Conservation (phyloP, 2,113 vertebrate genomes). For the Pogonocichla stellata region DNA sequence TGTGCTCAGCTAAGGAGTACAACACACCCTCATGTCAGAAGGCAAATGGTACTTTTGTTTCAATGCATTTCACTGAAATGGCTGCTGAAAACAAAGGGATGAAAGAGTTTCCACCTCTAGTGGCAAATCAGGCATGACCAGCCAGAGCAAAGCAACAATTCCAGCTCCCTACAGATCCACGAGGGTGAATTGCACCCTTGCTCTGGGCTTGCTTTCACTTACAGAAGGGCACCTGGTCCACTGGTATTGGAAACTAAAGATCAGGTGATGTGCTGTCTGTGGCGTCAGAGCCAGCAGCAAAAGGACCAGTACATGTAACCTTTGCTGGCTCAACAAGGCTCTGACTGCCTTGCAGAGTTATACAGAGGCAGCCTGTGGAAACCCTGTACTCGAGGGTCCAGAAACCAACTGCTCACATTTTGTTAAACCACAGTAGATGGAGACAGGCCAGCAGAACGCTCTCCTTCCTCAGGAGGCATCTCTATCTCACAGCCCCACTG, state of each 20-base stretch:
- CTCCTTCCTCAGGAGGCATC: background rate
- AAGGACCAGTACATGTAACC: background rate
- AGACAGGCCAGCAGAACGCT: background rate
- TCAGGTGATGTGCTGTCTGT: fast-evolving
- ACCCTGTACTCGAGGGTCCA: background rate
- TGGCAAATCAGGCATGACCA: background rate
- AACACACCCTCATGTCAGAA: background rate
- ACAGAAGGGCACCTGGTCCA: background rate
- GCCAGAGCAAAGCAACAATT: background rate
- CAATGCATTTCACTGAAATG: background rate
- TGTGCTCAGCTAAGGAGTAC: background rate
- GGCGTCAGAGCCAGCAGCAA: background rate
- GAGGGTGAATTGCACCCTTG: background rate
- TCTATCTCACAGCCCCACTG: background rate
- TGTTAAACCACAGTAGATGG: background rate
- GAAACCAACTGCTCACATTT: background rate
- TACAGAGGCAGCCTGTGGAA: background rate
- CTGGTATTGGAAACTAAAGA: background rate
- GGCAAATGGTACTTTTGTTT: background rate
- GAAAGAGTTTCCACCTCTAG: background rate
- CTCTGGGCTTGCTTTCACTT: background rate
- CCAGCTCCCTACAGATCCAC: background rate
- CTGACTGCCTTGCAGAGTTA: background rate
- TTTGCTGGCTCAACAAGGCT: background rate
- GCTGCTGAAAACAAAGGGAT: background rate